Percentiles rank a stretch among this genome's conserved stretches.
Conservation (phyloP, 2,113 vertebrate genomes). For the Chiloscyllium plagiosum region DNA sequence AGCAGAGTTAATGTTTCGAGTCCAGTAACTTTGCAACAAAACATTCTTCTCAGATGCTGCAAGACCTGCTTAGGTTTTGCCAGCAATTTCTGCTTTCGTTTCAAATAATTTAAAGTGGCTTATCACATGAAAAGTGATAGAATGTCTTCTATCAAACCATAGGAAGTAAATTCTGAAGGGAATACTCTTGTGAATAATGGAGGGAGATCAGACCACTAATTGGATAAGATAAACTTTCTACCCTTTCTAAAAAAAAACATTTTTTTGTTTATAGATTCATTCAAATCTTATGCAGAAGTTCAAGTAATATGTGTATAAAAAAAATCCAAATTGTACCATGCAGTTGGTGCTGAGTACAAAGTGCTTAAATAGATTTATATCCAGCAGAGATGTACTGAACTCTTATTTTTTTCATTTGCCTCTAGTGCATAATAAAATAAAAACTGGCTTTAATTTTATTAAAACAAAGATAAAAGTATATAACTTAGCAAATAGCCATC, state of each 20-base stretch:
- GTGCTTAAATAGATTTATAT: neutral
- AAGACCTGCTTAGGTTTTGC: no score
- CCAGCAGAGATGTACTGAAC: no score
- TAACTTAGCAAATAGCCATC: neutral
- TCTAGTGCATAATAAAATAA: neutral
- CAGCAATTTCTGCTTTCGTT: neutral
- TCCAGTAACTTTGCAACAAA: no score
- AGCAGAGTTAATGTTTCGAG: no score
- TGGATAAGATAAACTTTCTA: neutral
- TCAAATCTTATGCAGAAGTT: neutral
- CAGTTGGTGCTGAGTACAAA: neutral
- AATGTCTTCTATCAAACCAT: neutral
- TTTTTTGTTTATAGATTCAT: neutral
- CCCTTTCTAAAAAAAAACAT: no score
- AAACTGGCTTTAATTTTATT: neutral
- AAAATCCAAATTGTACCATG: neutral
- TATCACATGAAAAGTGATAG: neutral
- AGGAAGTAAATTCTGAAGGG: neutral
- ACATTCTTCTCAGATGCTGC: no score
- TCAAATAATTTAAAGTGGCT: neutral
- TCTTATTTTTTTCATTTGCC: neutral
- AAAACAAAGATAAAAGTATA: neutral
- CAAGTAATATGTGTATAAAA: neutral
- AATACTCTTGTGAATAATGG: conserved; percentile 4
- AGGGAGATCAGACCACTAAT: neutral